Evolutionary conservation across 2,113 vertebrate species (phyloP).

Genomic region (Dipodomys ordii): DNA sequence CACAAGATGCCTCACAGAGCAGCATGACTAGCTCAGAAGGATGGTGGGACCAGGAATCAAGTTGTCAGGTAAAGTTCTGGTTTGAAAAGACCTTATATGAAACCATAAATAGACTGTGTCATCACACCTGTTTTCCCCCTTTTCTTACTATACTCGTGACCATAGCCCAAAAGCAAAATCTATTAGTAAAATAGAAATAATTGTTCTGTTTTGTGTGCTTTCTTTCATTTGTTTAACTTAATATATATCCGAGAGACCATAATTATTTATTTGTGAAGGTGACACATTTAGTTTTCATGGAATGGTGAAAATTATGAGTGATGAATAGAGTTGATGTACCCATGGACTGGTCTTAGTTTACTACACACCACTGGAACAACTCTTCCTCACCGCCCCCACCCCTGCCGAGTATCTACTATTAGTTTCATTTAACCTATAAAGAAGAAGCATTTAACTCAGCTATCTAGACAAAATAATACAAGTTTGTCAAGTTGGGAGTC

Average conservation of each 20-base stretch:
- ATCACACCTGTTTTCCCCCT: background rate
- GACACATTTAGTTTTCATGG: background rate
- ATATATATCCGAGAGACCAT: conserved; percentile 6
- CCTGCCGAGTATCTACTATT: background rate
- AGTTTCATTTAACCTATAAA: background rate
- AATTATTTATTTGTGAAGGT: conserved; percentile 45
- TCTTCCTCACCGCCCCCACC: too few relatives aligned
- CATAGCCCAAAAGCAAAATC: background rate
- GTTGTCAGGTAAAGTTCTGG: conserved; percentile 82
- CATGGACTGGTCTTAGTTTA: background rate
- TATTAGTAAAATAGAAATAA: conserved; percentile 10
- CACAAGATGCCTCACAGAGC: conserved; percentile 90
- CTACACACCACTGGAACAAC: background rate
- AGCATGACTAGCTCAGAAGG: conserved; percentile 87
- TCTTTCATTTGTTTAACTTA: conserved; percentile 45
- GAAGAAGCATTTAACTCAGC: background rate
- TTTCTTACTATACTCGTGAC: background rate
- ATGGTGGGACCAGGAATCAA: conserved; percentile 93
- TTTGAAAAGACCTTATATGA: conserved; percentile 43
- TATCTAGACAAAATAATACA: background rate
- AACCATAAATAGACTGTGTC: background rate
- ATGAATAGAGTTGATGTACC: background rate
- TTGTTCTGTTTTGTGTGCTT: conserved; percentile 7
- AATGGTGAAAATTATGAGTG: conserved; percentile 5
- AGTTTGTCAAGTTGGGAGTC: background rate